Percentiles rank a stretch among this genome's conserved stretches.
Evolutionary conservation across 2,888 invertebrate genomes (phyloP).

Genomic region (Kryphioiulus occultus): DNA sequence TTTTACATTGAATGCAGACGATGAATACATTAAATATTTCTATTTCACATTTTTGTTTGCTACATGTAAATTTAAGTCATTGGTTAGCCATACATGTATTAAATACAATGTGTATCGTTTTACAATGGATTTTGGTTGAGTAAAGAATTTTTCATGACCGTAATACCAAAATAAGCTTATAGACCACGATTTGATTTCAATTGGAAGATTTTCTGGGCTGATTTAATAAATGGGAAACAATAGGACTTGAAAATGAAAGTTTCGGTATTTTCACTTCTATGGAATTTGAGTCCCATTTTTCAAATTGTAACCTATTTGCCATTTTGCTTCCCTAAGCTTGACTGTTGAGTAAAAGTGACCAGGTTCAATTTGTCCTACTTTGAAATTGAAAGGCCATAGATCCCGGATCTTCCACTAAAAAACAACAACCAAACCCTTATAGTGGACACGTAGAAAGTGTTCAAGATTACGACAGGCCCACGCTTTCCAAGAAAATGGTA

Average conservation of each 20-base stretch:
- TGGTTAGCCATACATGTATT: too few species aligned
- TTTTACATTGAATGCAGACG: neutral
- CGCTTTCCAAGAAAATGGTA: neutral
- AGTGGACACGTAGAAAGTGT: neutral
- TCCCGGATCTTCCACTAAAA: neutral
- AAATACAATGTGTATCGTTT: neutral
- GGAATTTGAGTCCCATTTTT: neutral
- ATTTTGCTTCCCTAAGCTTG: neutral
- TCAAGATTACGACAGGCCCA: neutral
- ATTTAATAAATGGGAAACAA: neutral
- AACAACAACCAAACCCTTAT: neutral
- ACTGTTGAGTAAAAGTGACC: neutral
- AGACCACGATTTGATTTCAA: neutral
- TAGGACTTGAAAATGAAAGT: conserved; percentile 3
- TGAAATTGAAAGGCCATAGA: neutral
- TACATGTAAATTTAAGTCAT: neutral
- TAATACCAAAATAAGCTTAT: neutral
- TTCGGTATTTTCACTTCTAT: neutral
- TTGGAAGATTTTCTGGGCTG: neutral
- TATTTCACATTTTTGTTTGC: neutral
- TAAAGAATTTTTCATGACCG: too few species aligned
- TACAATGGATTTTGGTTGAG: neutral
- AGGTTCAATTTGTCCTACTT: conserved; percentile 21
- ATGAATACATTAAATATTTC: neutral
- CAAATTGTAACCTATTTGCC: neutral